phyloP scores from a whole-genome alignment of 2,888 invertebrate genomes.

The Cephus pulcher region DNA sequence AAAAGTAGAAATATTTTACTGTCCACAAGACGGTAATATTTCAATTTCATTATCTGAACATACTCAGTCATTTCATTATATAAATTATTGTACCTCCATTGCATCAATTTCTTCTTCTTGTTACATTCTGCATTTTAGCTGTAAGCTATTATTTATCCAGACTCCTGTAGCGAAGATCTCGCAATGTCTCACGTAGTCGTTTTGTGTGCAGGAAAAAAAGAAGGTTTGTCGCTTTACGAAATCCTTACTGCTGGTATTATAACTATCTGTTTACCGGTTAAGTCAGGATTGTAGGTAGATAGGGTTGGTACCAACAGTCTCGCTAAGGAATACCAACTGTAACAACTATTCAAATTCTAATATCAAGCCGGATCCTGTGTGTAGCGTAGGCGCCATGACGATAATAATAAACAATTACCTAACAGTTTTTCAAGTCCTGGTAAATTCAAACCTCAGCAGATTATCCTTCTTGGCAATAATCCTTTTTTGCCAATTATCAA shows the following conservation, averaged over 20 bases:
- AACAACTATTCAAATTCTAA: neutral
- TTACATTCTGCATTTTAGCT: neutral
- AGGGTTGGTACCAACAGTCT: neutral
- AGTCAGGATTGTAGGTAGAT: neutral
- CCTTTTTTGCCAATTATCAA: neutral
- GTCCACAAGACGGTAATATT: neutral
- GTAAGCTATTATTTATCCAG: neutral
- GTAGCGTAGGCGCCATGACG: neutral
- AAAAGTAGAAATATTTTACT: neutral
- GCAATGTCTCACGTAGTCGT: neutral
- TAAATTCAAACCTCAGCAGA: neutral
- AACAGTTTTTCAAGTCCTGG: neutral
- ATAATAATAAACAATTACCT: neutral
- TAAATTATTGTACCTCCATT: neutral
- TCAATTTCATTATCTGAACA: neutral
- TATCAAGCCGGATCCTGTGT: neutral
- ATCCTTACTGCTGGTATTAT: neutral
- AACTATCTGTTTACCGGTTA: neutral
- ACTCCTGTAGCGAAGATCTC: neutral
- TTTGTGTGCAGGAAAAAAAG: neutral
- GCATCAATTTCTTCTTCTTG: neutral
- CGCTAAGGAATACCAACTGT: neutral
- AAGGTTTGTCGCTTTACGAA: neutral
- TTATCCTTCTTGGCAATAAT: neutral
- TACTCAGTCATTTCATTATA: neutral